Base-by-base conservation (phyloP, 64 coral and sea anemone genomes). In the Exaiptasia diaphana region DNA sequence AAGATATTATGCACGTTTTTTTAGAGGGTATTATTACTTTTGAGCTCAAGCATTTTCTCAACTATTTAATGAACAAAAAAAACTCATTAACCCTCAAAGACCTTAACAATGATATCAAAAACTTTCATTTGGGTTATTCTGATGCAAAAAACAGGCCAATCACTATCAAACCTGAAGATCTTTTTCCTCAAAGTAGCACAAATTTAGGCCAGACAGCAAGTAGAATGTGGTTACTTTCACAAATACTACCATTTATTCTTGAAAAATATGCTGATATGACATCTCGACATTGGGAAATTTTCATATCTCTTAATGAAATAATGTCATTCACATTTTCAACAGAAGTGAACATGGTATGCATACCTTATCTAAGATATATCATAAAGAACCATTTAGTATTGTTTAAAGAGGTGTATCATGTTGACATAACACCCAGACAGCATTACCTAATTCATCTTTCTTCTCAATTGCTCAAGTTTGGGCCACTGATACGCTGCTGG, bases 1-100 rank as follows among this genome's bases (percentile, higher is more conserved):
- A 63, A 44, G 76, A 79, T n/a, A 63, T 79, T 11, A 79, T 79
- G 76, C 76, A 79, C 14, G 76, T 79, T 13, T 79, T 79, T 41
- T 20, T 79, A 4, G 54, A 79, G 62, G 76, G 76, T 1, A 46
- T 79, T 21, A 22, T 63, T 24, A 55, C 76, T 62, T 41, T 44
- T 59, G 50, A 79, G 30, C 15, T 79, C 5, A 79, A 79, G n/a
- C 32, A 63, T 29, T 40, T 79, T 37, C 33, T 79, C 21, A 60
- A 28, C 11, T 41, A 63, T 64, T 63, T 6, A 40, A 61, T 60
- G 0, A 42, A 67, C 9, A 39, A 79, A 23, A 60, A 31, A 20
- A 59, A 12, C 14, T 33, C 44, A 7, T 46, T 82, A 4, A 53
- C 43, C 1, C 67, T 82, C 4, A 4, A 18, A 5, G 25, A 50